Evolutionary conservation across 23 tunicate genomes (phyloP), one percentile per base, ranked within the genome.

Genomic region (Ascidia mentula): DNA sequence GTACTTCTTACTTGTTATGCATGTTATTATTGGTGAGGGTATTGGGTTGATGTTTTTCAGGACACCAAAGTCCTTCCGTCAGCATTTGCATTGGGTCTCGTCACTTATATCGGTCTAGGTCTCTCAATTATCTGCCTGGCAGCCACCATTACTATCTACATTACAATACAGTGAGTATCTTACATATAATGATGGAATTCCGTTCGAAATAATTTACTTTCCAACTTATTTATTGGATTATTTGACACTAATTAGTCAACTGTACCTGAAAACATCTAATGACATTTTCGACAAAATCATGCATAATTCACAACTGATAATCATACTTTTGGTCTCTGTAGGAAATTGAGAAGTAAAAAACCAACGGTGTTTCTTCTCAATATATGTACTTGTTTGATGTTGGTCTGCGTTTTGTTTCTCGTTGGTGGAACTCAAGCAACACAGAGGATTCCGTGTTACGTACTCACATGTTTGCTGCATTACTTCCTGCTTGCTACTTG

Each of bases 401-500:
- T 72, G 4, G 69, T 26, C 20, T 72, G 72, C 69, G 0, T 82
- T 30, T 20, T 82, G 30, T 82, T 82, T 73, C 40, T 72, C 24
- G 0, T 34, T 17, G 79, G 79, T 32, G 42, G 73, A 9, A 37
- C 32, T 40, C 24, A 40, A 72, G 15, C 37, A 6, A 39, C 38
- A 22, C 72, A 72, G 34, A 53, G 60, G 28, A 34, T 24, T 0
- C 59, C 40, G 4, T 82, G 85, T 34, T 32, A 72, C 37, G 69
- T 40, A 6, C 13, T 34, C 24, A 45, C 78, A 24, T 17, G 36
- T 36, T 26, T 73, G 13, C 70, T 82, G 53, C 85, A 82, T 26
- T 82, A 72, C 35, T 73, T 82, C 38, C 37, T 82, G 60, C 38
- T 82, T 13, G 40, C 69, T 8, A 45, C 78, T 26, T 72, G 78